Conservation (phyloP, 2,113 vertebrate genomes). For the Calidris pugnax region DNA sequence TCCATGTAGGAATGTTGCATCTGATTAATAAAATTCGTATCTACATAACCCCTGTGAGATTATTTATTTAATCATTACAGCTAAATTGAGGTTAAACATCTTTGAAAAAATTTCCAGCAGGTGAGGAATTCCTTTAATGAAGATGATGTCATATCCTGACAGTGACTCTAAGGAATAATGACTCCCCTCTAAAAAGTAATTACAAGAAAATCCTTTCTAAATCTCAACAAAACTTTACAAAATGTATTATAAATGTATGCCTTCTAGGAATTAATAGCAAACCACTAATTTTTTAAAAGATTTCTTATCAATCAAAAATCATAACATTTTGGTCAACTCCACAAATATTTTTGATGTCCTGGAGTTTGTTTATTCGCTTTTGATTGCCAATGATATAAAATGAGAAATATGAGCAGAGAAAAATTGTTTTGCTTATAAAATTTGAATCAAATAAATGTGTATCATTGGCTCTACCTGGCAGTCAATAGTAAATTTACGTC, state of each 20-base stretch:
- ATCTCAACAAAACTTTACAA: background rate
- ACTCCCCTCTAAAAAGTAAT: background rate
- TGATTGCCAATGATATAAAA: background rate
- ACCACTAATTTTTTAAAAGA: background rate
- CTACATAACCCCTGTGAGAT: background rate
- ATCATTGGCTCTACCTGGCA: background rate
- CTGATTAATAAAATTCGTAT: background rate
- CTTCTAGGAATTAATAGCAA: background rate
- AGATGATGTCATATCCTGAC: background rate
- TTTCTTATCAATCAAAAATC: background rate
- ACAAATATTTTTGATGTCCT: background rate
- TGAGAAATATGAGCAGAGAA: background rate
- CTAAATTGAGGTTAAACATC: background rate
- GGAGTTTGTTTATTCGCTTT: background rate
- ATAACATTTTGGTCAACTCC: background rate
- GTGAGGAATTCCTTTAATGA: background rate
- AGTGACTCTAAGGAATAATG: background rate
- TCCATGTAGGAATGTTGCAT: rapidly evolving
- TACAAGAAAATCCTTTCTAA: background rate
- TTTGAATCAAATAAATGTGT: background rate
- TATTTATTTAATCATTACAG: background rate
- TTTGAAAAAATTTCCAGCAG: background rate
- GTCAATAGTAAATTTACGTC: background rate
- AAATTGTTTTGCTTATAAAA: background rate
- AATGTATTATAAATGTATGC: background rate